Evolutionary conservation across 2,888 invertebrate species (phyloP).

Genomic region (Nemotelus nigrinus): DNA sequence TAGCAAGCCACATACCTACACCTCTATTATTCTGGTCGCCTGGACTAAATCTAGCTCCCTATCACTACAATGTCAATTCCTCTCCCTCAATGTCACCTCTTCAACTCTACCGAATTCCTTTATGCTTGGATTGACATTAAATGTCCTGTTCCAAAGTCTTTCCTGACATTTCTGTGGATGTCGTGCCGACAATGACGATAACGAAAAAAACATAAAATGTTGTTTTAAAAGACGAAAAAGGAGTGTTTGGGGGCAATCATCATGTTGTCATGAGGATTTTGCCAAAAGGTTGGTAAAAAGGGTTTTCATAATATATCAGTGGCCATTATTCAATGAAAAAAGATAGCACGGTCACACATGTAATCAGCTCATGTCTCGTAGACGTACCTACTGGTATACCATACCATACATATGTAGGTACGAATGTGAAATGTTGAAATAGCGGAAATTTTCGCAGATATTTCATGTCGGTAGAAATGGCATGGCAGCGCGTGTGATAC

Average conservation of each 20-base stretch:
- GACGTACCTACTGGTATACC: not conserved
- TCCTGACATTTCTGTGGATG: constrained; percentile 4
- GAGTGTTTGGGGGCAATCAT: constrained; percentile 33
- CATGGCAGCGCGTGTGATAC: constrained; percentile 20
- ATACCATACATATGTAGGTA: not conserved
- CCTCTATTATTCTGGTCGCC: not conserved
- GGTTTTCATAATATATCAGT: not conserved
- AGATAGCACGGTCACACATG: not conserved
- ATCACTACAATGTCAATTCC: not conserved
- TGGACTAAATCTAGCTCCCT: not conserved
- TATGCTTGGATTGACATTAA: constrained; percentile 25
- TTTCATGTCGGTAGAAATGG: too few relatives aligned
- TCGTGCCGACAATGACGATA: not conserved
- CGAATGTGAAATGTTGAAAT: not conserved
- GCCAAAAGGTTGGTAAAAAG: not conserved
- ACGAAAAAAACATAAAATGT: constrained; percentile 19
- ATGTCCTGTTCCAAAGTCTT: constrained; percentile 21
- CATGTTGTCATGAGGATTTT: constrained; percentile 28
- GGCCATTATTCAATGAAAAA: constrained; percentile 1
- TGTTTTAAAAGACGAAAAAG: constrained; percentile 2
- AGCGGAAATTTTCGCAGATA: too few relatives aligned
- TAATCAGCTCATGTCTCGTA: not conserved
- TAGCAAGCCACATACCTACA: constrained; percentile 13
- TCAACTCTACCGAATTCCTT: constrained; percentile 16
- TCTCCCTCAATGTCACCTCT: not conserved